Base-by-base conservation (phyloP, 2,888 invertebrate species). In the Rhamphomyia laevipes region DNA sequence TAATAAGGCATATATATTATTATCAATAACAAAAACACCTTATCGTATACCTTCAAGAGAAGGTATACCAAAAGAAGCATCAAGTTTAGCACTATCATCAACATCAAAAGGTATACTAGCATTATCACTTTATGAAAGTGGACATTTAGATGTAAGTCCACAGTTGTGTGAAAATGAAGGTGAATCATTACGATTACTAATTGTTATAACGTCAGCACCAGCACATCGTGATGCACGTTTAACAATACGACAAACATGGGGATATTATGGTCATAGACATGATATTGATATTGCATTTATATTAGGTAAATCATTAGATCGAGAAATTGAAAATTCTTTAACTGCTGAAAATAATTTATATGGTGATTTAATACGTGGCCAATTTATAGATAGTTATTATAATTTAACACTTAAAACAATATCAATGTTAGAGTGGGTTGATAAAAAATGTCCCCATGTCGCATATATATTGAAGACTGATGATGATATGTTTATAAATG, bases 401-500 rank as follows among this genome's bases (percentile, higher is more conserved):
- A 89, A 89, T 73, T 74, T 89, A 44, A 89, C 88, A 42, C 72
- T 88, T 37, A 90, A 90, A 73, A 86, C 86, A 43, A 77, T 88
- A 53, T 84, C 86, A 38, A 81, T 86, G 73, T 72, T 89, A 50
- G 86, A 87, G 69, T 90, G 88, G 88, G 77, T 80, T 12, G 82
- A 82, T 70, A 77, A 77, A 58, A 82, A 84, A 70, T 89, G 88
- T 67, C 77, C 82, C 53, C 57, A 50, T 59, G 84, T 81, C 56
- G 79, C 78, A 62, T 85, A 78, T 60, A 75, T 89, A 63, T 77
- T 90, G 56, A 89, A 89, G 75, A 87, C 87, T 3, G 88, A 89
- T 67, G 89, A 90, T 68, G 89, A 90, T 70, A 87, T 89, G 87
- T 90, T 88, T 67, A 84, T 89, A 57, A 88, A 90, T 73, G 78